Conservation (phyloP, 2,797 vertebrate genomes). For the Pyrrhura leucotis region DNA sequence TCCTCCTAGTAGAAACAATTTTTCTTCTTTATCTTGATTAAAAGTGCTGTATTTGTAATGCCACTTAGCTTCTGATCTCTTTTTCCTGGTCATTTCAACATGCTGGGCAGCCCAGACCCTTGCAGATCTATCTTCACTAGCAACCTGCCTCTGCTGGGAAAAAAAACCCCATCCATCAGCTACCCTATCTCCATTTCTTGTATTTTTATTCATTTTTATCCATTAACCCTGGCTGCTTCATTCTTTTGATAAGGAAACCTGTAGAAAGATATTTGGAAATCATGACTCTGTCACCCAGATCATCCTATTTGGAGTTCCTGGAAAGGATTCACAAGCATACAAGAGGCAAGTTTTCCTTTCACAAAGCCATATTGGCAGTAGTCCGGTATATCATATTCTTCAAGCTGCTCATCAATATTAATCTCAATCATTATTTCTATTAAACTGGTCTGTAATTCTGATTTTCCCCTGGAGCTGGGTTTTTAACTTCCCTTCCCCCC, state of each 20-base stretch:
- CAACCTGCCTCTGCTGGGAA: not conserved
- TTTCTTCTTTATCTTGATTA: not conserved
- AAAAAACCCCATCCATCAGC: not conserved
- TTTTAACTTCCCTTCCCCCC: not conserved
- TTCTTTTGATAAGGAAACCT: not conserved
- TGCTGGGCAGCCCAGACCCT: not conserved
- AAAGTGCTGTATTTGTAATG: not conserved
- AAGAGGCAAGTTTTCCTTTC: not conserved
- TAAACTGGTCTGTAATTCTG: not conserved
- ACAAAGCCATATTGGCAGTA: not conserved
- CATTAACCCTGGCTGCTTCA: not conserved
- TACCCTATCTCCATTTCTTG: not conserved
- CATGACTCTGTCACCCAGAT: not conserved
- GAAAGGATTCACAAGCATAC: not conserved
- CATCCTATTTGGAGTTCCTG: not conserved
- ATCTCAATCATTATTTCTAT: not conserved
- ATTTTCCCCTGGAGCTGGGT: not conserved
- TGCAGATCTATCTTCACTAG: not conserved
- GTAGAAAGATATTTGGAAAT: not conserved
- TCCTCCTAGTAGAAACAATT: not conserved
- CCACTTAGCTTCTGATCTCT: not conserved
- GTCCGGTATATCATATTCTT: not conserved
- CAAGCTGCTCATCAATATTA: not conserved
- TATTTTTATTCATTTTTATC: not conserved
- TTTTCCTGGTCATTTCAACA: not conserved